Evolutionary conservation across 2,797 vertebrate genomes (phyloP).

Genomic region (Apodemus agrarius): DNA sequence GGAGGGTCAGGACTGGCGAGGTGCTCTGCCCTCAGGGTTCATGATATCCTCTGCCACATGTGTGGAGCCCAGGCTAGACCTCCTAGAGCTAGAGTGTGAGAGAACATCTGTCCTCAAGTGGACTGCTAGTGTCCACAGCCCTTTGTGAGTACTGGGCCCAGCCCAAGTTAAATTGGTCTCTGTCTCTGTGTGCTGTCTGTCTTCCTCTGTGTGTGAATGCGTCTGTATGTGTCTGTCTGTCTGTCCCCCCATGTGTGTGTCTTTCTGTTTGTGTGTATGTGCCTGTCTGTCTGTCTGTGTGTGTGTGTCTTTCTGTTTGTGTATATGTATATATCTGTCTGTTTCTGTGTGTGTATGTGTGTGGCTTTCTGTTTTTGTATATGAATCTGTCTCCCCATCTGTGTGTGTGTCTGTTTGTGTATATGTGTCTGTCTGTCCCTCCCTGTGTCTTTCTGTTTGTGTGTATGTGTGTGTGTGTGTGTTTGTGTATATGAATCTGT

Average conservation of each 20-base stretch:
- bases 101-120: neutral
- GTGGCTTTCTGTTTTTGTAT: neutral
- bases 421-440: neutral
- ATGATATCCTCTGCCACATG: neutral
- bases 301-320: neutral
- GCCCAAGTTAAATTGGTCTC: neutral
- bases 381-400: neutral
- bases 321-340: neutral
- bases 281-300: rapidly evolving
- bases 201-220: neutral
- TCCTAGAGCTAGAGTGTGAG: neutral
- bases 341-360: neutral
- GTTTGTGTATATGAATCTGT: neutral
- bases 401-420: neutral
- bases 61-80: neutral
- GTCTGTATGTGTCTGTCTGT: neutral
- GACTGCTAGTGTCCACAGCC: neutral
- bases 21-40: too few species aligned
- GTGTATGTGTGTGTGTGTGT: rapidly evolving
- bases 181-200: neutral
- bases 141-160: neutral
- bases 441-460: too few species aligned
- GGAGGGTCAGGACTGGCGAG: neutral
- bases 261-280: neutral
- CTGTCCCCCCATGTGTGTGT: too few species aligned